Evolutionary conservation across 2,797 vertebrate species (phyloP).

Genomic region (Eulemur rubriventer): DNA sequence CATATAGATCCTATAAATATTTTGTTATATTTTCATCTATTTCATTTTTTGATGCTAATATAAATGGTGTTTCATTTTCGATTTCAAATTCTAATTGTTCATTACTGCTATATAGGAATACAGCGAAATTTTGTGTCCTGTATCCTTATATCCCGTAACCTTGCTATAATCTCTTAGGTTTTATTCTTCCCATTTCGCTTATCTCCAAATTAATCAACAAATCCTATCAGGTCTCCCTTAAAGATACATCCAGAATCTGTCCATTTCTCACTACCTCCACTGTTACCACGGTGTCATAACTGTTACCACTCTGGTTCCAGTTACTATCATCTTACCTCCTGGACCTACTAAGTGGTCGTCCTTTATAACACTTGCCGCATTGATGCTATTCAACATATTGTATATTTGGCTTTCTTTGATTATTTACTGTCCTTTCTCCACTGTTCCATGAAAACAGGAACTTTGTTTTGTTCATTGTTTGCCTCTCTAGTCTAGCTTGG

Average conservation of each 20-base stretch:
- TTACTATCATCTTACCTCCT: not conserved
- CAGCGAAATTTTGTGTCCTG: not conserved
- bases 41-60: not conserved
- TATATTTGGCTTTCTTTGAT: not conserved
- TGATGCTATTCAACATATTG: not conserved
- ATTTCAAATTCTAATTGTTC: not conserved
- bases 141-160: not conserved
- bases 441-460: not conserved
- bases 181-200: not conserved
- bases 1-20: not conserved
- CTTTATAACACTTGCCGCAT: not conserved
- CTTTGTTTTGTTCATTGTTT: not conserved
- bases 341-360: not conserved
- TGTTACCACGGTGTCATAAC: not conserved
- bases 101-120: not conserved
- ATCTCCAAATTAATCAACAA: not conserved
- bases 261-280: not conserved
- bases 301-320: not conserved
- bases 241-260: not conserved
- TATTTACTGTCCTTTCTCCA: not conserved
- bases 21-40: not conserved
- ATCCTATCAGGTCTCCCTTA: not conserved
- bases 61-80: not conserved
- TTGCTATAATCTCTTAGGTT: not conserved
- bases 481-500: not conserved